Percentiles rank a stretch among this genome's conserved stretches.
phyloP scores from a whole-genome alignment of 2,113 vertebrate genomes.

The Syngnathoides biaculeatus region DNA sequence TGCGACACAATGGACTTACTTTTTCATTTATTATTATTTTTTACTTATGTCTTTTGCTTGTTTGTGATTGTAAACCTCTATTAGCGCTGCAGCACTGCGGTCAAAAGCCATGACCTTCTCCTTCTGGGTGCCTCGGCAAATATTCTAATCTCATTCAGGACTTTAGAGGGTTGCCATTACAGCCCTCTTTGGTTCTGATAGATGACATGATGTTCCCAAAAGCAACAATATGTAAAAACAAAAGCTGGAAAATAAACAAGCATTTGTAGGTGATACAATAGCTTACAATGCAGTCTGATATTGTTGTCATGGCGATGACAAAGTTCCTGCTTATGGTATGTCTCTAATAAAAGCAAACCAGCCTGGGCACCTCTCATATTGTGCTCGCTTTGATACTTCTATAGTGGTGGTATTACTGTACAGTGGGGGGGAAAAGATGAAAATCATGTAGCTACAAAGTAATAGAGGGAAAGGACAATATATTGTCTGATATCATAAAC shows the following conservation, averaged over 20 bases:
- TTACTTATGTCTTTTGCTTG: slow-evolving; percentile 1
- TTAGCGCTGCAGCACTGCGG: slow-evolving; percentile 50
- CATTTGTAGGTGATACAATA: not conserved
- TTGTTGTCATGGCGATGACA: not conserved
- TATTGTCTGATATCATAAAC: no score
- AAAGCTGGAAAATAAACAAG: not conserved
- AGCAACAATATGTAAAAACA: not conserved
- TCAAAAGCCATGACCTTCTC: slow-evolving; percentile 38
- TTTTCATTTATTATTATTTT: slow-evolving; percentile 36
- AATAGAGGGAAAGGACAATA: no score
- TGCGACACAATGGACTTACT: slow-evolving; percentile 65
- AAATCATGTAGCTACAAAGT: no score
- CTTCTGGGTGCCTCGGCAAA: slow-evolving; percentile 21
- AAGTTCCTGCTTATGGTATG: not conserved
- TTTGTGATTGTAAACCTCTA: slow-evolving; percentile 59
- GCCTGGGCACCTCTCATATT: not conserved
- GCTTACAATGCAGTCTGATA: not conserved
- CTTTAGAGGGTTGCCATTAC: slow-evolving; percentile 14
- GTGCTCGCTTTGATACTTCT: not conserved
- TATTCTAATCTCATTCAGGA: slow-evolving; percentile 41
- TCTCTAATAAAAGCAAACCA: no score
- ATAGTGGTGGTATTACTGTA: no score
- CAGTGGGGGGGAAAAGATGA: no score
- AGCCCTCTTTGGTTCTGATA: slow-evolving; percentile 21
- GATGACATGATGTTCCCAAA: not conserved